Percentiles rank a stretch among this genome's conserved stretches.
These are phyloP conservation scores for Drosophila merina DNA, from an alignment of 2,888 invertebrate species.

Conservation along the genomic window DNA sequence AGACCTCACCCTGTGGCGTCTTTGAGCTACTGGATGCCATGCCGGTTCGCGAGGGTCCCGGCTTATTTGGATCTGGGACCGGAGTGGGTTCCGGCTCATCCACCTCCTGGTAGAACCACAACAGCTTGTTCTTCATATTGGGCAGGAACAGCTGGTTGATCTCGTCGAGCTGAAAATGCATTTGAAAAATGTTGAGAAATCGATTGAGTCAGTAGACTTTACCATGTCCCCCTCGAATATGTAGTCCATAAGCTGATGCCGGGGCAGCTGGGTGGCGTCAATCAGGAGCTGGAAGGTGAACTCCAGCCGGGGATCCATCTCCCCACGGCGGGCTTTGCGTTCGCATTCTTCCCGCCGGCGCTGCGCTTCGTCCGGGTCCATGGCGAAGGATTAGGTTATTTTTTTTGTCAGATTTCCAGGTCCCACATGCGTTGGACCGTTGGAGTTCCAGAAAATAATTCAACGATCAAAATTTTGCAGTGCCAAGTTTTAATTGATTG, in stretches of 20 bases:
- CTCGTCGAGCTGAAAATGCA: conserved; percentile 88
- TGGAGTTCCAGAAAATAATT: conserved; percentile 48
- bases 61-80: conserved; percentile 83
- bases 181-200: neutral
- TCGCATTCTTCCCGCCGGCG: conserved; percentile 95
- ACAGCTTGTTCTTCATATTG: conserved; percentile 92
- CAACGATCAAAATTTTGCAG: conserved; percentile 40
- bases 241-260: conserved; percentile 95
- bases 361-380: conserved; percentile 85
- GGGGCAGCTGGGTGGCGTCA: conserved; percentile 91
- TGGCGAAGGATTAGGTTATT: conserved; percentile 23
- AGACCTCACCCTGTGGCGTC: conserved; percentile 82
- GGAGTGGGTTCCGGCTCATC: conserved; percentile 87
- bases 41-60: conserved; percentile 85
- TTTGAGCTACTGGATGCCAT: conserved; percentile 84
- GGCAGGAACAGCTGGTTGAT: conserved; percentile 94
- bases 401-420: conserved; percentile 5
- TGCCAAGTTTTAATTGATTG: conserved; percentile 16
- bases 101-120: conserved; percentile 95
- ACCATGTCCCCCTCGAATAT: conserved; percentile 96
- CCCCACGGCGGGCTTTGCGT: conserved; percentile 94
- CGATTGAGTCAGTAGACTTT: conserved; percentile 45
- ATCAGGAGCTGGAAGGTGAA: conserved; percentile 95
- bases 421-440: conserved; percentile 51
- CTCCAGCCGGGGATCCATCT: conserved; percentile 96